Conservation (phyloP, 2,888 invertebrate genomes). For the Pseudanteris insignis region DNA sequence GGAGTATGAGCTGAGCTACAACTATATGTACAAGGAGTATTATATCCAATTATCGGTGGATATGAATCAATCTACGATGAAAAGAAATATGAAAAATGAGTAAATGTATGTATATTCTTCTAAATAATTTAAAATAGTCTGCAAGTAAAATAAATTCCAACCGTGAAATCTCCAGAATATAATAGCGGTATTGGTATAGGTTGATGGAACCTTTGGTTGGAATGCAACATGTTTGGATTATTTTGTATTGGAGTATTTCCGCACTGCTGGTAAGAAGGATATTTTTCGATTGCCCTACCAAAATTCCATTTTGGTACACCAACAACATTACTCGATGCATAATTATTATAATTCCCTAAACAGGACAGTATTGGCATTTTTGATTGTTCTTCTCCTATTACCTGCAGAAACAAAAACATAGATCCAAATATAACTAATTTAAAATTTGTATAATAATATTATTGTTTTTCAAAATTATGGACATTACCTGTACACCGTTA, state of each 20-base stretch:
- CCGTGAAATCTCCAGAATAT: conserved; percentile 52
- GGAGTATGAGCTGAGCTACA: conserved; percentile 15
- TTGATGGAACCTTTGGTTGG: too few relatives aligned
- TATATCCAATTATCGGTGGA: conserved; percentile 41
- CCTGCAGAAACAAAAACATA: too few relatives aligned
- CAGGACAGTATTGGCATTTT: too few relatives aligned
- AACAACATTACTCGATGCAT: conserved; percentile 32
- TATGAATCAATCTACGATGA: conserved; percentile 45
- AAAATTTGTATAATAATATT: too few relatives aligned
- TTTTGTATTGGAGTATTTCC: conserved; percentile 39
- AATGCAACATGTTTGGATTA: too few relatives aligned
- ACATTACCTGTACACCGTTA: too few relatives aligned
- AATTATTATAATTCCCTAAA: conserved; percentile 23
- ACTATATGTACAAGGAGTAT: conserved; percentile 21
- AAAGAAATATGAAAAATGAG: background rate
- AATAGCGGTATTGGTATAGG: conserved; percentile 48
- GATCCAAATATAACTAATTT: too few relatives aligned
- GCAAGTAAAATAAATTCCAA: conserved; percentile 36
- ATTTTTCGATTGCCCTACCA: conserved; percentile 46
- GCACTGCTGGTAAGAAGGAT: conserved; percentile 22
- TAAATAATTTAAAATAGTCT: too few relatives aligned
- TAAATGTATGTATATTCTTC: too few relatives aligned
- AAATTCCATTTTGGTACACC: conserved; percentile 46
- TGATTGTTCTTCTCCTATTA: too few relatives aligned
- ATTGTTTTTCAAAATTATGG: too few relatives aligned